Evolutionary conservation across 2,888 invertebrate genomes (phyloP), one percentile per base, ranked within the genome.

Genomic region (Acronicta psi): DNA sequence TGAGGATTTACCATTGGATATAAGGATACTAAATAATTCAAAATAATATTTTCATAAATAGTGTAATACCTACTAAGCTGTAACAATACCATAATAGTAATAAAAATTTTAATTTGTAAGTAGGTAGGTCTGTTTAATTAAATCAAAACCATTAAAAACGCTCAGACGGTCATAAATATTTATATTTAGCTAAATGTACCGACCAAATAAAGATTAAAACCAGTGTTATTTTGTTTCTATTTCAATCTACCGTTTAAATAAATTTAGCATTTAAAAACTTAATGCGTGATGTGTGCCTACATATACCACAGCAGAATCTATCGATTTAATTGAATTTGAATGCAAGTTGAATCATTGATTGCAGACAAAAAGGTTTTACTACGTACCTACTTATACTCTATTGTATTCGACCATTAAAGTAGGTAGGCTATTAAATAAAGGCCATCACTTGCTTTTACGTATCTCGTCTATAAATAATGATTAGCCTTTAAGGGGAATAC

Each of bases 1-100:
- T 14, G 89, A 90, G 41, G 82, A 85, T n/a, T 81, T 86, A 17
- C 67, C 77, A 2, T 85, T 93, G 54, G 92, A 93, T 63, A 75
- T 92, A 52, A 86, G 93, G 72, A 75, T 91, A 60, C 83, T 87
- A 66, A 74, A 89, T 17, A 20, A 82, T 54, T 80, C n/a, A n/a
- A n/a, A 75, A 77, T 59, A n/a, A 10, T 11, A 34, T 31, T 3
- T 1, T 52, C 10, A 16, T 9, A n/a, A n/a, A n/a, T n/a, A 9
- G 25, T 8, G 25, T 25, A 25, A 25, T 9, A 8, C 7, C 7
- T 23, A 7, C 23, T 23, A 23, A 41, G 10, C n/a, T 36, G 5
- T 36, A 20, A 2, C 20, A 20, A n/a, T 13, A n/a, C 18, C 23
- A 23, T 7, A 6, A 18, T 57, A 57, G 14, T 36, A 23, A 4